These are phyloP conservation scores for Microplitis mediator DNA, from an alignment of 1,140 invertebrate genomes.

Conservation along the genomic window DNA sequence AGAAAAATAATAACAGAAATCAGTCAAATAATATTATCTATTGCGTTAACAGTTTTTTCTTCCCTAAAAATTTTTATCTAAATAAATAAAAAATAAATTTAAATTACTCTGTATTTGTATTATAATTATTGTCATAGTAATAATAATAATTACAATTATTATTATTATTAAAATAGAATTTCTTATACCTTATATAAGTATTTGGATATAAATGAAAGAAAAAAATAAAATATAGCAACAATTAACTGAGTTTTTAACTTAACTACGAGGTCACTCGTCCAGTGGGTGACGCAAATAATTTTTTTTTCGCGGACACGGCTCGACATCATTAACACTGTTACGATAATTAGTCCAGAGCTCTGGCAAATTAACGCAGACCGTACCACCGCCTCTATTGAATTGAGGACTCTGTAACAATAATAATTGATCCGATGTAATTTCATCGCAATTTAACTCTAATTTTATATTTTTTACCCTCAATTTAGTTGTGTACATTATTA, in stretches of 20 bases:
- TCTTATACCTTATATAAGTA: no score
- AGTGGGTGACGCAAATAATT: background rate
- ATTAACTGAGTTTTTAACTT: background rate
- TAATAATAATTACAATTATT: no score
- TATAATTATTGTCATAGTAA: background rate
- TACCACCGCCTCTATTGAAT: conserved; percentile 79
- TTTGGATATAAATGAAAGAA: background rate
- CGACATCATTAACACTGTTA: conserved; percentile 54
- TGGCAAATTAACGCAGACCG: conserved; percentile 71
- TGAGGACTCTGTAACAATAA: conserved; percentile 68
- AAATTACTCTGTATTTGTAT: background rate
- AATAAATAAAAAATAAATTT: conserved; percentile 9
- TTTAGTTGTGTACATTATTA: no score
- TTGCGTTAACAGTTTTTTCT: background rate
- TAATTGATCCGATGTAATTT: background rate
- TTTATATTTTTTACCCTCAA: no score
- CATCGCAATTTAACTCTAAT: no score
- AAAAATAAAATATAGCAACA: no score
- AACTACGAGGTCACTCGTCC: background rate
- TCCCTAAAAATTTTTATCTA: conserved; percentile 15
- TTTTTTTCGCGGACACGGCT: conserved; percentile 50
- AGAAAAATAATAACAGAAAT: background rate
- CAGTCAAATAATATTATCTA: background rate
- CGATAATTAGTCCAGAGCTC: conserved; percentile 65
- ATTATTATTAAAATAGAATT: background rate